Evolutionary conservation across 2,888 invertebrate genomes (phyloP), one percentile per base, ranked within the genome.

Genomic region (Zaprionus obscuricornis): DNA sequence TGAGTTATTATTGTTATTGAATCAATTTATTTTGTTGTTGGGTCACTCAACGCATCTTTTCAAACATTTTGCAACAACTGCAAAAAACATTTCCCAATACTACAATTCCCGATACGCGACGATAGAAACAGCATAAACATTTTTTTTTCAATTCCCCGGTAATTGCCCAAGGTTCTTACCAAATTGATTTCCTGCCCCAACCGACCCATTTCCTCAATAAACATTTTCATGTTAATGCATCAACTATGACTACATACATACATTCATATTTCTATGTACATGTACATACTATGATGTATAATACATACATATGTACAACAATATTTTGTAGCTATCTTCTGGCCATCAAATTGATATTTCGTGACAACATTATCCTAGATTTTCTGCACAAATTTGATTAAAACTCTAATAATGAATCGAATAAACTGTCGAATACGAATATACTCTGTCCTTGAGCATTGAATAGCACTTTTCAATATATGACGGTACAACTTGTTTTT

Each of bases 311-410:
- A n/a, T n/a, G 43, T 7, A 29, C 29, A 29, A 11, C 29, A 43
- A 6, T n/a, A 27, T 14, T 11, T 18, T 27, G 27, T 16, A n/a
- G 27, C 17, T 16, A 26, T 26, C 17, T 27, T 43, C 27, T 55
- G 47, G 18, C 60, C 31, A 43, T 33, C 37, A 50, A 60, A 74
- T 67, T 63, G 36, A 59, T 57, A 63, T 66, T 66, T 76, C 76
- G 76, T 76, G 74, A 74, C 58, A 72, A 46, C 65, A 76, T 72
- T 76, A 76, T 74, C 76, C 76, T 59, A 72, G 67, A 71, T 68
- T n/a, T n/a, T 68, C 50, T 24, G 50, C 45, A n/a, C 18, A 29
- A 56, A 51, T 50, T 62, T 56, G 40, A 62, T 36, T 34, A 34
- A 24, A 34, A 34, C 40, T 27, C 45, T 58, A 58, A n/a, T n/a